A percentile compares a stretch with the other conserved stretches of the same genome.
These are phyloP conservation scores for Caenorhabditis angaria DNA, from an alignment of 2,888 invertebrate species.

Conservation along the genomic window DNA sequence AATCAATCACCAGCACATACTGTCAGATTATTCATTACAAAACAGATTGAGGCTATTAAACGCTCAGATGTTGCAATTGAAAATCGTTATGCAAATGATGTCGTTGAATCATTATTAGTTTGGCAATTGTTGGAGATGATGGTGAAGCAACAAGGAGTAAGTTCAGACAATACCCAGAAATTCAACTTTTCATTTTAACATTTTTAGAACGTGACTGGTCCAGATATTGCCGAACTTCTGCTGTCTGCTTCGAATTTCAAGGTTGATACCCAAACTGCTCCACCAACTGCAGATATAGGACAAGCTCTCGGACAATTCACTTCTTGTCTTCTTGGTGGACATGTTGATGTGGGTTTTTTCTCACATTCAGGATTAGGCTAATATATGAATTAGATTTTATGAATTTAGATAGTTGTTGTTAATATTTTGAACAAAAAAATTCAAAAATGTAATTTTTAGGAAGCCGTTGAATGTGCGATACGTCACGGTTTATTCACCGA, in stretches of 20 bases:
- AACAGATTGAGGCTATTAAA: slow-evolving; percentile 59
- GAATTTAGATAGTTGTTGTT: background rate
- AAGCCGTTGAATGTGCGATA: slow-evolving; percentile 67
- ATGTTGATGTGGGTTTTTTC: slow-evolving; percentile 56
- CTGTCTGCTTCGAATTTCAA: background rate
- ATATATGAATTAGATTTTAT: background rate
- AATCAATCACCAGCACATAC: slow-evolving; percentile 29
- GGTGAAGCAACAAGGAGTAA: slow-evolving; percentile 61
- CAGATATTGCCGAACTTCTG: slow-evolving; percentile 65
- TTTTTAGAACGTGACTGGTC: slow-evolving; percentile 65
- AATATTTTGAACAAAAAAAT: slow-evolving; percentile 1
- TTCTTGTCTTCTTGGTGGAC: slow-evolving; percentile 62
- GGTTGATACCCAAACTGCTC: slow-evolving; percentile 24
- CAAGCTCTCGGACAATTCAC: slow-evolving; percentile 48
- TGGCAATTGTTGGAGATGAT: slow-evolving; percentile 65
- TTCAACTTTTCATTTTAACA: no score
- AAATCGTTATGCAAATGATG: slow-evolving; percentile 58
- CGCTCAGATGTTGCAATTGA: slow-evolving; percentile 57
- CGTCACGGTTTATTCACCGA: slow-evolving; percentile 63
- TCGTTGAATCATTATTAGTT: slow-evolving; percentile 62
- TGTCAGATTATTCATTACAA: slow-evolving; percentile 59
- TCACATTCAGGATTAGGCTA: background rate
- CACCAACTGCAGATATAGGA: slow-evolving; percentile 15
- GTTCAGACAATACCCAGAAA: background rate
- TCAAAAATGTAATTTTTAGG: slow-evolving; percentile 41